phyloP scores from a whole-genome alignment of 2,113 vertebrate species.

The Felis chaus region DNA sequence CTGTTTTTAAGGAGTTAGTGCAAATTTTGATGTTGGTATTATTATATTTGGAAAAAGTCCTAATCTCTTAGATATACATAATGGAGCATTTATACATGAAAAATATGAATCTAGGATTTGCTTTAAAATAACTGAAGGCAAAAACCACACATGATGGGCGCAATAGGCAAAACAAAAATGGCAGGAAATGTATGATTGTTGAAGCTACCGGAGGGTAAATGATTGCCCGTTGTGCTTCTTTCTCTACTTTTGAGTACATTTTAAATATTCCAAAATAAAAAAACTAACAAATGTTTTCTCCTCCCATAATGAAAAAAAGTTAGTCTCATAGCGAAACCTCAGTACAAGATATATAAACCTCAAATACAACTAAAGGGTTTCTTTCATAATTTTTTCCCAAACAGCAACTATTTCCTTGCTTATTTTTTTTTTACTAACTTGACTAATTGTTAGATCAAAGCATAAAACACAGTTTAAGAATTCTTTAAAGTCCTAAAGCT shows the following conservation, averaged over 20 bases:
- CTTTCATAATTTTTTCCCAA: neutral
- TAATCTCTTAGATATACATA: neutral
- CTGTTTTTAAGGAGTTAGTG: neutral
- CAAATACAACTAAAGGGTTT: neutral
- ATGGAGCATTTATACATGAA: neutral
- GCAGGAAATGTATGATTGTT: neutral
- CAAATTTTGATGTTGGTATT: constrained; percentile 1
- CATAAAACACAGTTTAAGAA: neutral
- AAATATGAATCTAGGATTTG: neutral
- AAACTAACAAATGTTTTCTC: neutral
- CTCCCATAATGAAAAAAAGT: neutral
- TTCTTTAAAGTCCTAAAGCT: neutral
- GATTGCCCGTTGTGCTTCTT: neutral
- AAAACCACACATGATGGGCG: neutral
- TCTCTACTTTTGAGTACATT: neutral
- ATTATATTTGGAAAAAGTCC: neutral
- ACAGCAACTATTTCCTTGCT: neutral
- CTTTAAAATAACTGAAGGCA: neutral
- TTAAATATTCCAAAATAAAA: neutral
- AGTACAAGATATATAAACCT: neutral
- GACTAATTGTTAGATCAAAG: neutral
- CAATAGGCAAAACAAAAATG: neutral
- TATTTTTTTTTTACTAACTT: neutral
- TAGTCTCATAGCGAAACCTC: neutral
- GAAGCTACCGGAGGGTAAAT: neutral